phyloP scores from a whole-genome alignment of 2,888 invertebrate species.

The Metellina segmentata region DNA sequence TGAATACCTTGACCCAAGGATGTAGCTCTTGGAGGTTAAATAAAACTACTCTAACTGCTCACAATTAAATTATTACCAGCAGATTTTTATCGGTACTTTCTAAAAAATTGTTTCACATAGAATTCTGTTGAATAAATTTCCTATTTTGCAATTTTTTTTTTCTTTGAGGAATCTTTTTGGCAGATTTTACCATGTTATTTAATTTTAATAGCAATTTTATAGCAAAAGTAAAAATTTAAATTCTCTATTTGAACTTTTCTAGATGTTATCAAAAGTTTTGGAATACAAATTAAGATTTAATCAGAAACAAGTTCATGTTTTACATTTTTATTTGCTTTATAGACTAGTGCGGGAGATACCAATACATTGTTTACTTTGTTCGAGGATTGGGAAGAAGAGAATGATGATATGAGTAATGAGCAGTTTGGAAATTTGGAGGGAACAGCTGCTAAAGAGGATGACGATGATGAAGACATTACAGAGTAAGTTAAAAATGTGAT shows the following conservation, averaged over 20 bases:
- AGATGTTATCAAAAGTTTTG: background rate
- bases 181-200: background rate
- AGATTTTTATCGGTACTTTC: too few species aligned
- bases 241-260: background rate
- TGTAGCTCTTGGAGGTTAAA: too few species aligned
- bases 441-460: constrained; percentile 79
- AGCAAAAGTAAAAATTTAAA: background rate
- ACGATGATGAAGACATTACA: constrained; percentile 74
- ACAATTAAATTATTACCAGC: too few species aligned
- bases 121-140: background rate
- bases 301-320: background rate
- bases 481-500: constrained; percentile 28
- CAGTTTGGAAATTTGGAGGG: constrained; percentile 78
- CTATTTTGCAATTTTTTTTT: background rate
- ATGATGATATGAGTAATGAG: constrained; percentile 79
- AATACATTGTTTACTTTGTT: constrained; percentile 66
- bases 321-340: background rate
- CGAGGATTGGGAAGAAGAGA: constrained; percentile 78
- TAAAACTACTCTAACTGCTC: too few species aligned
- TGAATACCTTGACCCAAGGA: too few species aligned
- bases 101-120: too few species aligned
- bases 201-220: too few species aligned
- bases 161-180: background rate
- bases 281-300: background rate
- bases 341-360: constrained; percentile 46